phyloP scores from a whole-genome alignment of 1,140 invertebrate species.

The Zelostemma sp. region DNA sequence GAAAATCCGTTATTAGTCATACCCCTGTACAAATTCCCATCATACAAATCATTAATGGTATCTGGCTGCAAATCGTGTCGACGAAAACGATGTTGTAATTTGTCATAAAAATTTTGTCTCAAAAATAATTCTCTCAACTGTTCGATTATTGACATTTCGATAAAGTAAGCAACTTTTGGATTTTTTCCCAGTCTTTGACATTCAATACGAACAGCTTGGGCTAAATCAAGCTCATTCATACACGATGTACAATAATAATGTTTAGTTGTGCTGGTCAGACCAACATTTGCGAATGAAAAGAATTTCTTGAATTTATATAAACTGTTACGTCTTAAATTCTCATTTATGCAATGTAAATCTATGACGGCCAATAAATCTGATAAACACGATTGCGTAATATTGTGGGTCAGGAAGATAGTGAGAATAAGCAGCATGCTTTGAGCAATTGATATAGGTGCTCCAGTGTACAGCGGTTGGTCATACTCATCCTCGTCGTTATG shows the following conservation, averaged over 20 bases:
- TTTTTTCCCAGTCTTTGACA: constrained; percentile 12
- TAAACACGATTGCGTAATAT: constrained; percentile 4
- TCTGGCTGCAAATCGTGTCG: neutral
- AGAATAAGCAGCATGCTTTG: constrained; percentile 23
- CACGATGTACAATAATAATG: constrained; percentile 21
- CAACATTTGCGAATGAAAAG: constrained; percentile 9
- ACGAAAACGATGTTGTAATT: constrained; percentile 17
- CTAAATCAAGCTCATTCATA: neutral
- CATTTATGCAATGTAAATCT: constrained; percentile 6
- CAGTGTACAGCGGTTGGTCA: no score
- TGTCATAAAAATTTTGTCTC: constrained; percentile 14
- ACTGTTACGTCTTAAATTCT: constrained; percentile 13
- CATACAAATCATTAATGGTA: constrained; percentile 25
- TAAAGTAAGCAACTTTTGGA: constrained; percentile 9
- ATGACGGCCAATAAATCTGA: constrained; percentile 10
- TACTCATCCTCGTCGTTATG: no score
- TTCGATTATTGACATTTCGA: constrained; percentile 12
- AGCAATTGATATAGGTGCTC: no score
- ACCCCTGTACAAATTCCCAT: constrained; percentile 8
- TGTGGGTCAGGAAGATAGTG: constrained; percentile 7
- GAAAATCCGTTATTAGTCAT: constrained; percentile 33
- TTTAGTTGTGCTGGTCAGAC: constrained; percentile 1
- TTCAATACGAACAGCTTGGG: neutral
- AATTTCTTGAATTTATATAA: constrained; percentile 23
- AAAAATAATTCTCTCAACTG: constrained; percentile 25